A percentile compares a stretch with the other conserved stretches of the same genome.
These are phyloP conservation scores for Pelvicachromis taeniatus DNA, from an alignment of 2,113 vertebrate genomes.

Conservation along the genomic window DNA sequence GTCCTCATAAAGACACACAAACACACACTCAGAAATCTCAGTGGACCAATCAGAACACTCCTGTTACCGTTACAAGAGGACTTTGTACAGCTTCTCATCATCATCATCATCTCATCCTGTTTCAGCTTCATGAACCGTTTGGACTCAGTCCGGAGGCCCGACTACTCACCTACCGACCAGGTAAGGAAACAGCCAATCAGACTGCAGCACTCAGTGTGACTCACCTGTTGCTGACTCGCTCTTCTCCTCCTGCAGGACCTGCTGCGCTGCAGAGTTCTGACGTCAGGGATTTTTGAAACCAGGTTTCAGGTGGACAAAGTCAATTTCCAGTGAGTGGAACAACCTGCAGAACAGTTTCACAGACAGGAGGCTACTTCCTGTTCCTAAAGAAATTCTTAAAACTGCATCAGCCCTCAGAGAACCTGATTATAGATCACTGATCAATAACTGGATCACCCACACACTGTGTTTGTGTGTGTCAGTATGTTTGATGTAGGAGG, in stretches of 20 bases:
- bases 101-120: not conserved
- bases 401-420: not conserved
- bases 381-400: not conserved
- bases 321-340: constrained; percentile 64
- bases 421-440: not conserved
- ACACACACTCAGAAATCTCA: not conserved
- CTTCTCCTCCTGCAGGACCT: constrained; percentile 43
- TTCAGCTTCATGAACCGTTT: constrained; percentile 90
- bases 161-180: constrained; percentile 97
- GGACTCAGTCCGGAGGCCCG: constrained; percentile 85
- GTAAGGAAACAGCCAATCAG: constrained; percentile 58
- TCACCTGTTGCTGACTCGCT: not conserved
- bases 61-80: not conserved
- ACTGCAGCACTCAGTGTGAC: not conserved
- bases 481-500: constrained; percentile 99
- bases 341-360: not conserved
- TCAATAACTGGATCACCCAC: not conserved
- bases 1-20: not conserved
- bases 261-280: constrained; percentile 63
- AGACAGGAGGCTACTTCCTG: not conserved
- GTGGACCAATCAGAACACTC: not conserved
- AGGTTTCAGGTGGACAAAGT: constrained; percentile 69
- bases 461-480: not conserved
- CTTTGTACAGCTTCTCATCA: not conserved
- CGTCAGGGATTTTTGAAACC: constrained; percentile 66